Base-by-base conservation (phyloP, 1,140 invertebrate genomes). In the Drosophila elegans region DNA sequence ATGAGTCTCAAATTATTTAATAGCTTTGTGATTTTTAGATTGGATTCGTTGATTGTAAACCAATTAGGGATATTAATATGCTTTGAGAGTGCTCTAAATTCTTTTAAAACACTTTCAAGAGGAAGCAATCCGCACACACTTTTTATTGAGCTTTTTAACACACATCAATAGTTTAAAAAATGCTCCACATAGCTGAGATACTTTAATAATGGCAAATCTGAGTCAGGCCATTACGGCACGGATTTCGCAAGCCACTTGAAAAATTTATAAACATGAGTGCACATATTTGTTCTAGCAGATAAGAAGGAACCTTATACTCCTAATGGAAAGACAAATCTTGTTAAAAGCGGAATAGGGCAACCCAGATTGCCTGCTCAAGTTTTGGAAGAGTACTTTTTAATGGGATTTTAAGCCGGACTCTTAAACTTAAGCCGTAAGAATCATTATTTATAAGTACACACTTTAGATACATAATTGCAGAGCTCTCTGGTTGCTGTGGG, bases 211-310 rank as follows among this genome's bases (percentile, higher is more conserved):
- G 42, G 46, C 46, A 42, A 67, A 68, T 57, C 68, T 72, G 68
- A 49, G 68, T 57, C 68, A 72, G 66, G 66, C 42, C 21, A 57
- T 29, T 57, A 71, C 27, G 67, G 44, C 51, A 46, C 25, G 21
- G 44, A 57, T 69, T 36, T 41, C n/a, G 66, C 16, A 49, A 49
- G 6, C 10, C 44, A 57, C 68, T 72, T 12, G 66, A 72, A 56
- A 56, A 57, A 48, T 46, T 3, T 25, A 69, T 12, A 49, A 71
- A 71, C 36, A 69, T 66, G 67, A 71, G 36, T 38, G 60, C 59
- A 51, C 49, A 74, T 64, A 69, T 62, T 68, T 54, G 63, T 29
- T 61, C 27, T 62, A 27, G 16, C 38, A 45, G 63, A 77, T 77
- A 69, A 77, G 51, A 32, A 32, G 25, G 51, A 54, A 49, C 71